Base-by-base conservation (phyloP, 1,140 invertebrate genomes). In the Adelges cooleyi region DNA sequence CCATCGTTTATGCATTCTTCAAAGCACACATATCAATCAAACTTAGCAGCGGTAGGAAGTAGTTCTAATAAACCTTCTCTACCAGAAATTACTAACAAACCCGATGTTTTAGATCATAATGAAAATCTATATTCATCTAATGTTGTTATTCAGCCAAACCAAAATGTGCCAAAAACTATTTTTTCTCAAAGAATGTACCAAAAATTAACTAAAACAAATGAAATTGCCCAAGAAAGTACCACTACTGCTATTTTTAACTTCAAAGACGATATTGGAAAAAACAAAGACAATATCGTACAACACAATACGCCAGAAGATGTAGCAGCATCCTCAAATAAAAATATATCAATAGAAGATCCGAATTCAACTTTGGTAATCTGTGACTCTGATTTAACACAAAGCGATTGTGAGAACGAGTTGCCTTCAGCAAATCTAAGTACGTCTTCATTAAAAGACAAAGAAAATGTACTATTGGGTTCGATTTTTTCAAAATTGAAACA, bases 151-250 rank as follows among this genome's bases (percentile, higher is more conserved):
- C 6, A 27, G 9, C 56, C 56, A 15, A 48, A 48, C 2, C 1
- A 10, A 44, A 18, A 62, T 33, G 22, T 62, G 29, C 56, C 56
- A 27, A 48, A 62, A 62, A 62, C 56, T 18, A 5, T 62, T 48
- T 62, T 46, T 22, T 48, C 18, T 48, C 44, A 46, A 44, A 48
- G 56, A 20, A 8, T 62, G 18, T 62, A 18, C 33, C 25, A 36
- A 62, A 62, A 62, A 29, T 62, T 62, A 62, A 20, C 9, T 33
- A 22, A 48, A 48, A 20, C 27, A 46, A 62, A 62, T 11, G 1
- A 33, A 22, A 29, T 3, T n/a, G 22, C 4, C 9, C 1, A 27
- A 33, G 15, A 33, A 48, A 20, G 1, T 33, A 27, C 3, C 18
- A 27, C 18, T 15, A 9, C 0, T 20, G 15, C 17, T 42, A 42